phyloP scores from a whole-genome alignment of 2,797 vertebrate species.

The Onychomys arenicola region DNA sequence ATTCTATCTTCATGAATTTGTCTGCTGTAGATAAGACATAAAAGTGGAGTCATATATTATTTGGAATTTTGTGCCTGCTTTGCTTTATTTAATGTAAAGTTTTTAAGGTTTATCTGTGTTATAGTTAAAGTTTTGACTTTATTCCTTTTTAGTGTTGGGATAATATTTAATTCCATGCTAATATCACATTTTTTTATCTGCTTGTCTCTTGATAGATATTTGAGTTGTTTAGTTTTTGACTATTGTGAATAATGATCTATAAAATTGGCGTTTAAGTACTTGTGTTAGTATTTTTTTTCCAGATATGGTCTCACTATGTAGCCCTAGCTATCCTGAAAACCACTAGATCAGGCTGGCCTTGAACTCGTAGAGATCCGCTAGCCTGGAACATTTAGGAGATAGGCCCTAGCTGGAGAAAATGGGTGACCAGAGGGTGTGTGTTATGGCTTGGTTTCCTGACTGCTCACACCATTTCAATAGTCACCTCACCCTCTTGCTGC shows the following conservation, averaged over 20 bases:
- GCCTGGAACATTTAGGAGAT: background rate
- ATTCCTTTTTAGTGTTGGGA: slow-evolving; percentile 11
- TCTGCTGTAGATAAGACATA: slow-evolving; percentile 13
- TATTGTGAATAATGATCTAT: slow-evolving; percentile 9
- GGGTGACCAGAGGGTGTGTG: background rate
- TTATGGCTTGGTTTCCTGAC: background rate
- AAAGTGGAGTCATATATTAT: slow-evolving; percentile 29
- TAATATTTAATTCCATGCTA: slow-evolving; percentile 7
- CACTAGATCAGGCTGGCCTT: background rate
- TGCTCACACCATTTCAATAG: background rate
- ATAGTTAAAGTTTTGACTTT: background rate
- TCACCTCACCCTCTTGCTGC: too few species aligned
- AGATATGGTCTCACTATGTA: background rate
- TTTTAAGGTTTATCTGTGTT: slow-evolving; percentile 17
- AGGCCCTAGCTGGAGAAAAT: background rate
- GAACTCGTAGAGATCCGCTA: background rate
- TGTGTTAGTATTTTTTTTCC: background rate
- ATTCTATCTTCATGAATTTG: slow-evolving; percentile 23
- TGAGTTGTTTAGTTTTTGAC: slow-evolving; percentile 29
- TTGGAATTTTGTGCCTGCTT: slow-evolving; percentile 19
- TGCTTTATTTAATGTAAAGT: slow-evolving; percentile 49
- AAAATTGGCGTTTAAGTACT: background rate
- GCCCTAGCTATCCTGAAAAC: background rate
- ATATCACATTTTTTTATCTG: background rate
- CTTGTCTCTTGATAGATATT: slow-evolving; percentile 18